These are phyloP conservation scores for Nasonia giraulti DNA, from an alignment of 1,140 invertebrate species.

Conservation along the genomic window DNA sequence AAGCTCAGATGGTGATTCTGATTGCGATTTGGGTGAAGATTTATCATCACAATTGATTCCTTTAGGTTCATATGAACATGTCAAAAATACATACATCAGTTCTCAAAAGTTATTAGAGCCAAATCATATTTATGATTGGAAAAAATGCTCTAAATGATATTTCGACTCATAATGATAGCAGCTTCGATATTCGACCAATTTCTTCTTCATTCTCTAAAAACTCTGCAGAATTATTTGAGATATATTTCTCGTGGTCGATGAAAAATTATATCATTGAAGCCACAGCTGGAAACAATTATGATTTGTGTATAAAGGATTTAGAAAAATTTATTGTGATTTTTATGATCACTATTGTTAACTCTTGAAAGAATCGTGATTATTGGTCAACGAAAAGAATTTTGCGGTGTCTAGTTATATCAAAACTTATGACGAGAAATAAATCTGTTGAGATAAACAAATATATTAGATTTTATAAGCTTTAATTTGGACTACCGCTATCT, in stretches of 20 bases:
- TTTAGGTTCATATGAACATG: conserved; percentile 46
- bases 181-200: conserved; percentile 21
- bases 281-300: conserved; percentile 38
- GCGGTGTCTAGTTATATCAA: conserved; percentile 34
- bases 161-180: conserved; percentile 13
- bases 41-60: conserved; percentile 38
- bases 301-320: conserved; percentile 34
- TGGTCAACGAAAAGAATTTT: conserved; percentile 46
- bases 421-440: conserved; percentile 40
- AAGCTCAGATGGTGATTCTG: conserved; percentile 26
- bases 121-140: conserved; percentile 50
- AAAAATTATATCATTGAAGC: conserved; percentile 51
- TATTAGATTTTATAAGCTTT: conserved; percentile 45
- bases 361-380: conserved; percentile 46
- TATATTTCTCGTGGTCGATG: conserved; percentile 48
- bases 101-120: conserved; percentile 49
- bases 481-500: neutral
- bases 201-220: conserved; percentile 41
- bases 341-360: conserved; percentile 43
- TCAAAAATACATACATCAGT: conserved; percentile 43
- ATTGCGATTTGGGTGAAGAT: conserved; percentile 35
- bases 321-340: conserved; percentile 51
- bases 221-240: conserved; percentile 43
- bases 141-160: conserved; percentile 34
- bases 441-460: conserved; percentile 26